Evolutionary conservation across 2,888 invertebrate species (phyloP), one percentile per base, ranked within the genome.

Genomic region (Oscheius sp.): DNA sequence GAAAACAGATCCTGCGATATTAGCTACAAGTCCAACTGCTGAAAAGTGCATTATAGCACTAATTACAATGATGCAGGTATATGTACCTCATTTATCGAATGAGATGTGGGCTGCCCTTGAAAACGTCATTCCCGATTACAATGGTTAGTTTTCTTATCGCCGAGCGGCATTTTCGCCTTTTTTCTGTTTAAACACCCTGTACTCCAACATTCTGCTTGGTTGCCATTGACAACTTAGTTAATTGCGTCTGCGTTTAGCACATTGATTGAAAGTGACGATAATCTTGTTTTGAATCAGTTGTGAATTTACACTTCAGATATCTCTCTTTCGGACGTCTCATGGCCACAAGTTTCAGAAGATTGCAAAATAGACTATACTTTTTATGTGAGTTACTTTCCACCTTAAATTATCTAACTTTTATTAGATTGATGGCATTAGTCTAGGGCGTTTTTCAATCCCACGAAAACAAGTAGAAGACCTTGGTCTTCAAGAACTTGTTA

Each of bases 11-110:
- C 76, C 81, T 2, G 33, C 34, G 3, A 73, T 73, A 33, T 72
- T 80, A 46, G 80, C 76, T 1, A 57, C 61, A 3, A 82, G 83
- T 70, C 72, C 67, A 10, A 77, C 84, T 69, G 81, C 80, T n/a
- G 77, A 82, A 57, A 53, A 82, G 34, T 81, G 81, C 23, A 50
- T 86, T 3, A 70, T 81, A 34, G 79, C 85, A 10, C 66, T 85
- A 10, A 72, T 86, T n/a, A 66, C 82, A 20, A 85, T 85, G 84
- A 66, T 82, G 6, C 84, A 86, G 71, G 82, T 84, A 53, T 83
- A 80, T 55, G 82, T 75, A 0, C 82, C 82, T 0, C 69, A 77
- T 65, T 66, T 71, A 8, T 73, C 82, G 5, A 65, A 73, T 31
- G 80, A 83, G 45, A 55, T 82, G 23, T 83, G 77, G 77, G 61